Conservation (phyloP, 2,113 vertebrate species). For the Zapus hudsonius region DNA sequence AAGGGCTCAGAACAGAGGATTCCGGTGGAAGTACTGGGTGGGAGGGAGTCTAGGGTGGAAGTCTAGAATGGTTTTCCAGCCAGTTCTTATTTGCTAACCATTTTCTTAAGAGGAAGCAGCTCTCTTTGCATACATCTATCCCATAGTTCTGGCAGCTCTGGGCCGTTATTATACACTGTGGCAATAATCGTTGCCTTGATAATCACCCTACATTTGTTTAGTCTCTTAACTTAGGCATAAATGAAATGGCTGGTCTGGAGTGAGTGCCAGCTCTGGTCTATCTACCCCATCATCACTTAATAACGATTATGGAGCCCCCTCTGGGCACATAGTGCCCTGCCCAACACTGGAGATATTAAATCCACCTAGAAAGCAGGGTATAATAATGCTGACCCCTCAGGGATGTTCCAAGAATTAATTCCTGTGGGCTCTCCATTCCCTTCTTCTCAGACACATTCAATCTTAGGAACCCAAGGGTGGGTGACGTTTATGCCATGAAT, state of each 20-base stretch:
- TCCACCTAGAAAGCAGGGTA: slow-evolving; percentile 68
- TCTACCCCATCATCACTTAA: slow-evolving; percentile 74
- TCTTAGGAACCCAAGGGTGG: slow-evolving; percentile 75
- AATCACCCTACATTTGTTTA: slow-evolving; percentile 65
- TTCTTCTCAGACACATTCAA: slow-evolving; percentile 67
- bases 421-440: slow-evolving; percentile 57
- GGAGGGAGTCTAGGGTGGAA: too few species aligned
- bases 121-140: slow-evolving; percentile 10
- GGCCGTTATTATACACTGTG: not conserved
- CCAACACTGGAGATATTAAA: slow-evolving; percentile 76
- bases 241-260: slow-evolving; percentile 48
- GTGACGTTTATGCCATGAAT: slow-evolving; percentile 79
- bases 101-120: not conserved
- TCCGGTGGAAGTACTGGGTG: not conserved
- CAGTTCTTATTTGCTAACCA: not conserved
- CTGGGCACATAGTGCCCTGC: slow-evolving; percentile 55
- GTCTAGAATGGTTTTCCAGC: not conserved
- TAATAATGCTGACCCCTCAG: slow-evolving; percentile 75
- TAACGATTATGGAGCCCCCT: slow-evolving; percentile 64
- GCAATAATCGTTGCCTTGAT: slow-evolving; percentile 61
- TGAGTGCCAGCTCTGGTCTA: slow-evolving; percentile 53
- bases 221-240: slow-evolving; percentile 73
- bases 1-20: not conserved
- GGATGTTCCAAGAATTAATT: slow-evolving; percentile 79
- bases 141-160: not conserved